Conservation (phyloP, 2,113 vertebrate genomes). For the Stegastes partitus region DNA sequence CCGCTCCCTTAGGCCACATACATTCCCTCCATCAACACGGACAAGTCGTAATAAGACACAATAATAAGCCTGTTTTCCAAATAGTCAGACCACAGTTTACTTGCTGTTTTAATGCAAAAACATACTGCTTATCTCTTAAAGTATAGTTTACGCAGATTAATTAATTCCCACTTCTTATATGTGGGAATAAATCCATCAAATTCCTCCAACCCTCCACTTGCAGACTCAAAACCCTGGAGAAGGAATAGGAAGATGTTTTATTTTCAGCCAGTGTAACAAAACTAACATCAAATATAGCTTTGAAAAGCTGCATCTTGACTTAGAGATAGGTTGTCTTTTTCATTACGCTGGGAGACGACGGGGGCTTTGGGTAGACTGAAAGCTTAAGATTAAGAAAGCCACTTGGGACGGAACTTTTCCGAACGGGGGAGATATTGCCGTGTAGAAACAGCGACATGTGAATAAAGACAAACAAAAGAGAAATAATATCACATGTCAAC, state of each 20-base stretch:
- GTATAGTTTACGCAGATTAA: not conserved
- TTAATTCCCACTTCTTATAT: too few species aligned
- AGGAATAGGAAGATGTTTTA: not conserved
- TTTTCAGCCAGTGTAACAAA: not conserved
- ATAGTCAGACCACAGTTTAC: too few species aligned
- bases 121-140: not conserved
- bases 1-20: too few species aligned
- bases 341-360: constrained; percentile 2
- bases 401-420: not conserved
- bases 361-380: not conserved
- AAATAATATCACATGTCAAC: too few species aligned
- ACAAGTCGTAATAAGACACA: too few species aligned
- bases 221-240: not conserved
- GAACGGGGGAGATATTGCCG: not conserved
- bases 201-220: not conserved
- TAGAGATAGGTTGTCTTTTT: constrained; percentile 15
- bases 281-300: constrained; percentile 26
- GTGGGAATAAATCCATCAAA: not conserved
- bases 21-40: too few species aligned
- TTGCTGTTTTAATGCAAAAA: too few species aligned
- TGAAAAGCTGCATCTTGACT: constrained; percentile 15
- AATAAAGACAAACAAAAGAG: too few species aligned
- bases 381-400: constrained; percentile 4
- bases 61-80: too few species aligned
- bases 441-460: not conserved